Evolutionary conservation across 2,888 invertebrate species (phyloP).

Genomic region (Lasioglossum oenotherae): DNA sequence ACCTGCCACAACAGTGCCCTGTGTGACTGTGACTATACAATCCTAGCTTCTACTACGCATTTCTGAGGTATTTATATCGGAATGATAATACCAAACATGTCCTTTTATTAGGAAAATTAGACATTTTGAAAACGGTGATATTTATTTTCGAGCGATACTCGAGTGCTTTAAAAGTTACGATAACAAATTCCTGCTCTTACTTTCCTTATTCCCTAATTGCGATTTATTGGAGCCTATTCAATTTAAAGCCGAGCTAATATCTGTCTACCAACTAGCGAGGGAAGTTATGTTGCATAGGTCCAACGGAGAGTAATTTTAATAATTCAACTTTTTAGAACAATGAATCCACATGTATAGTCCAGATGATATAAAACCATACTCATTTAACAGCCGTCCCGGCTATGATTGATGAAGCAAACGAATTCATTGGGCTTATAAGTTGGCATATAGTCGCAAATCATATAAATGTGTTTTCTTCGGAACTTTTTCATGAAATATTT

Average conservation of each 20-base stretch:
- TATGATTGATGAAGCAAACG: conserved; percentile 11
- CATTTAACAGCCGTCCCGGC: conserved; percentile 40
- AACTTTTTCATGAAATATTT: conserved; percentile 37
- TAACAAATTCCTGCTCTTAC: conserved; percentile 67
- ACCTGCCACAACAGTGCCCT: conserved; percentile 84
- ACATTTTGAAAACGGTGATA: conserved; percentile 59
- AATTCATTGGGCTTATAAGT: conserved; percentile 34
- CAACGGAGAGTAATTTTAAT: conserved; percentile 41
- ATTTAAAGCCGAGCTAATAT: conserved; percentile 29
- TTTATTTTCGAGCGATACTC: conserved; percentile 67
- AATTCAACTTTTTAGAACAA: conserved; percentile 22
- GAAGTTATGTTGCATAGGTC: conserved; percentile 38
- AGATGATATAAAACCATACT: conserved; percentile 20
- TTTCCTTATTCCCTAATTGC: conserved; percentile 61
- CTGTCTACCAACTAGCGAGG: conserved; percentile 41
- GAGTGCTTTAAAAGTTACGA: conserved; percentile 63
- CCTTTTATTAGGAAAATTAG: conserved; percentile 76
- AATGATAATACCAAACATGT: conserved; percentile 84
- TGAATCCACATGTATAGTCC: conserved; percentile 38
- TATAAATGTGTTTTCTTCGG: conserved; percentile 30
- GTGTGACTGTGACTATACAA: conserved; percentile 84
- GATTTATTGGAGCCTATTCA: conserved; percentile 54
- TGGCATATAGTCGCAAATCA: conserved; percentile 33
- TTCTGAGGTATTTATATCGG: conserved; percentile 84
- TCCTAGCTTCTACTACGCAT: conserved; percentile 84